These are phyloP conservation scores for Gymnopithys bicolor DNA, from an alignment of 2,797 vertebrate species.

Conservation along the genomic window DNA sequence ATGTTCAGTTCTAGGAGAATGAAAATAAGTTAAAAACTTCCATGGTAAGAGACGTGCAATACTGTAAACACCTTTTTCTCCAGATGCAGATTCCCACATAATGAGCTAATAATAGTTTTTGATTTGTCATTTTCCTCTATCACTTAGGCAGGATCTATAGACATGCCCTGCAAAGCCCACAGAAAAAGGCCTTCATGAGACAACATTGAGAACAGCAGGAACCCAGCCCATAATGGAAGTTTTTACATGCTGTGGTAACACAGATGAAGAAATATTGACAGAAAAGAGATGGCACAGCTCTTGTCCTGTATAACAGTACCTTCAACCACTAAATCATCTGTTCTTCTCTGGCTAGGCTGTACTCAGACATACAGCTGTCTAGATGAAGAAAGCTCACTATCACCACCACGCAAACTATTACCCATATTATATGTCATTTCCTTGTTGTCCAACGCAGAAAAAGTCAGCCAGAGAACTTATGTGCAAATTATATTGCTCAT, in stretches of 20 bases:
- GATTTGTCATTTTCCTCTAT: neutral
- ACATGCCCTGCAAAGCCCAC: neutral
- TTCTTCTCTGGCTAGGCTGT: neutral
- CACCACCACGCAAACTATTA: neutral
- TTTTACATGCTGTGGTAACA: neutral
- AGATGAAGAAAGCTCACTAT: neutral
- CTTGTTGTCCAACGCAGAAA: neutral
- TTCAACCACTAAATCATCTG: neutral
- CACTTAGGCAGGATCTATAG: neutral
- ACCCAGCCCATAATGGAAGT: neutral
- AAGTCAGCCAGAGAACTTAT: neutral
- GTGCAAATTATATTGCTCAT: neutral
- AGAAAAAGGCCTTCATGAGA: neutral
- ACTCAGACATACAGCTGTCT: rapidly evolving
- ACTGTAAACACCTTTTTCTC: neutral
- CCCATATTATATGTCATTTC: neutral
- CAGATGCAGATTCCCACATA: neutral
- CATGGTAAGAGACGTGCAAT: neutral
- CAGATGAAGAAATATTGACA: neutral
- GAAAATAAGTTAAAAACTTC: neutral
- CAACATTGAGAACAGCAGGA: neutral
- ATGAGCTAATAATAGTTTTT: neutral
- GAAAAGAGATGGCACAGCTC: neutral
- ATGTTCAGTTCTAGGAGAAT: neutral
- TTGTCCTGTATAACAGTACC: neutral